Base-by-base conservation (phyloP, 2,888 invertebrate species). In the Lasioglossum marginatum region DNA sequence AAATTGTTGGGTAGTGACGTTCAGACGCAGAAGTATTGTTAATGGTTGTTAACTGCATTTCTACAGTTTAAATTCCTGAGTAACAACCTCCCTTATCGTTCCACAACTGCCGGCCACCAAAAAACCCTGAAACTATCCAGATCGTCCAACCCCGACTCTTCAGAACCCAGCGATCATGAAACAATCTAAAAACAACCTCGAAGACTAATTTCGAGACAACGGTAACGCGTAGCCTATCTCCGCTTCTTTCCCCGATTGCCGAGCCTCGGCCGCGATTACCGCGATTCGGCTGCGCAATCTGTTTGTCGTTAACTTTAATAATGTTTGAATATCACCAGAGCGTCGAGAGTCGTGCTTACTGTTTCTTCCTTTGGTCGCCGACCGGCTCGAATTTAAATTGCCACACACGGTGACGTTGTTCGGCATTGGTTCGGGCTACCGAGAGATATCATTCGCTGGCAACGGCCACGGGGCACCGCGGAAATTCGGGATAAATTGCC, bases 401-500 rank as follows among this genome's bases (percentile, higher is more conserved):
- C 86, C 60, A 52, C 34, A 40, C 37, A 68, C 75, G n/a, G 71
- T 27, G 48, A 57, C 68, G 40, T 23, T 16, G 57, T 27, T 31
- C 77, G 40, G 43, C 23, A 23, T 19, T 4, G 31, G 63, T 14
- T 31, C 72, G 5, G 19, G 43, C 60, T 40, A 73, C 72, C 34
- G 68, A 27, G 72, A 73, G 72, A 77, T 80, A 85, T 81, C 83
- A 81, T 87, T 87, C 79, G 31, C 76, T 31, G 81, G 40, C 52
- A 0, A 71, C 72, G 75, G 75, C 87, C 77, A 79, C 71, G 78
- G 82, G 77, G 79, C 74, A 83, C 37, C 79, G 87, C 84, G 85
- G 80, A 89, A 90, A 92, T 90, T 90, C 82, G 85, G 91, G 88
- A 90, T 89, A 91, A 93, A 92, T 92, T 90, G 91, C 89, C 79